Percentiles rank a stretch among this genome's conserved stretches.
Conservation (phyloP, 2,888 invertebrate genomes). For the Hirudinaria manillensis region DNA sequence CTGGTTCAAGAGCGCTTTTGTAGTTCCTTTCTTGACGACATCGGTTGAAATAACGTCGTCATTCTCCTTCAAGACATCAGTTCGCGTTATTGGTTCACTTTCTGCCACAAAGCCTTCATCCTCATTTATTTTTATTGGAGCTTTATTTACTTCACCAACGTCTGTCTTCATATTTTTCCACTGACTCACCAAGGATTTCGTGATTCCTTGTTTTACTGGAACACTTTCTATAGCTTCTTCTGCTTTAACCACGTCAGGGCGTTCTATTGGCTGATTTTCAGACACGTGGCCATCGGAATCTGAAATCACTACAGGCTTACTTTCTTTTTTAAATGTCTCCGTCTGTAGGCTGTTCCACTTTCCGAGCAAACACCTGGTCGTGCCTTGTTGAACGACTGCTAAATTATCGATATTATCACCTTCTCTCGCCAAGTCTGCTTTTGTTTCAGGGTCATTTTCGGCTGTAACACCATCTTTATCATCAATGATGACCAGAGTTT, state of each 20-base stretch:
- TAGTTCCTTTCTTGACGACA: constrained; percentile 22
- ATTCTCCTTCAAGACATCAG: constrained; percentile 20
- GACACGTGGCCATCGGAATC: constrained; percentile 17
- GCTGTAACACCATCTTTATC: constrained; percentile 29
- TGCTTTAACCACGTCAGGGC: constrained; percentile 16
- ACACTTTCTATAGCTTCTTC: constrained; percentile 6
- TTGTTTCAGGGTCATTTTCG: constrained; percentile 36
- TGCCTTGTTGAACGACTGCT: constrained; percentile 10
- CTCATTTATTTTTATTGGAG: constrained; percentile 19
- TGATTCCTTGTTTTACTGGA: constrained; percentile 7
- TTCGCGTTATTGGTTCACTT: constrained; percentile 29
- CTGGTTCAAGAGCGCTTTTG: neutral
- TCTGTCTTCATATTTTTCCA: constrained; percentile 16
- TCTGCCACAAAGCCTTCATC: constrained; percentile 27
- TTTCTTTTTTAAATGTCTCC: neutral
- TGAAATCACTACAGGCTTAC: constrained; percentile 1
- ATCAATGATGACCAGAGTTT: constrained; percentile 17
- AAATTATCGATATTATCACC: neutral
- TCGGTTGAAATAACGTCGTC: neutral
- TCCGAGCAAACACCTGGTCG: neutral
- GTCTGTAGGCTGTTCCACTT: constrained; percentile 12
- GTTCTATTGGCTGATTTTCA: constrained; percentile 23
- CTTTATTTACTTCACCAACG: neutral
- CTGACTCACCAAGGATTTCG: constrained; percentile 12
- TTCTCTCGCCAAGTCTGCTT: constrained; percentile 1